Base-by-base conservation (phyloP, 2,113 vertebrate species). In the Phycodurus eques region DNA sequence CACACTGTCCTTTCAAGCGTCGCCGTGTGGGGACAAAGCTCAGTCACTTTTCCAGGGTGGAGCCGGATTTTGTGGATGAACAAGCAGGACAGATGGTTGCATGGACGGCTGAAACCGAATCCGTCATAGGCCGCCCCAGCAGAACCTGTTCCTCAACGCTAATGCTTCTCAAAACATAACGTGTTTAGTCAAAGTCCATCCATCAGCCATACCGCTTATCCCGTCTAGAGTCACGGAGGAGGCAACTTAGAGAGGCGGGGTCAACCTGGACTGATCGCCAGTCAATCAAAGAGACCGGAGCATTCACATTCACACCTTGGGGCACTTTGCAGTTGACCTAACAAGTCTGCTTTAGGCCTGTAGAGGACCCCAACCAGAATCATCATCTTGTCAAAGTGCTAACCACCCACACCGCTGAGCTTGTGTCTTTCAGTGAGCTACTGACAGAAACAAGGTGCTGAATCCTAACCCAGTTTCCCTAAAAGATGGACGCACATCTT, bases 141-240 rank as follows among this genome's bases (percentile, higher is more conserved):
- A 80, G 79, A 81, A 80, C 72, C 54, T 60, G 71, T 81, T 75
- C 74, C 70, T 75, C 67, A 76, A 74, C 44, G 72, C 78, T 83
- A 70, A 73, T 71, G 83, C 75, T 67, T 71, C 49, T 53, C 76
- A 71, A 46, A 82, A 63, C 42, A 1, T 49, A 67, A 73, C 69
- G 42, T 17, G 71, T 75, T 70, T 72, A 44, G 11, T 56, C 60
- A 64, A 64, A 42, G 62, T 65, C 63, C 42, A 46, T 46, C 20
- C 63, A 65, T 65, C 63, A 65, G 44, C 63, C 43, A 8, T 22
- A n/a, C 42, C 39, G 63, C 42, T 22, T 43, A 65, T 65, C 63
- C 63, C 14, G 42, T 35, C 11, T 4, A 3, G 14, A 60, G 27
- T 60, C 59, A 59, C 9, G 3, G 22, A 59, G 27, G 59, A 60